Conservation (phyloP, 2,888 invertebrate species). For the Alentia gelatinosa region DNA sequence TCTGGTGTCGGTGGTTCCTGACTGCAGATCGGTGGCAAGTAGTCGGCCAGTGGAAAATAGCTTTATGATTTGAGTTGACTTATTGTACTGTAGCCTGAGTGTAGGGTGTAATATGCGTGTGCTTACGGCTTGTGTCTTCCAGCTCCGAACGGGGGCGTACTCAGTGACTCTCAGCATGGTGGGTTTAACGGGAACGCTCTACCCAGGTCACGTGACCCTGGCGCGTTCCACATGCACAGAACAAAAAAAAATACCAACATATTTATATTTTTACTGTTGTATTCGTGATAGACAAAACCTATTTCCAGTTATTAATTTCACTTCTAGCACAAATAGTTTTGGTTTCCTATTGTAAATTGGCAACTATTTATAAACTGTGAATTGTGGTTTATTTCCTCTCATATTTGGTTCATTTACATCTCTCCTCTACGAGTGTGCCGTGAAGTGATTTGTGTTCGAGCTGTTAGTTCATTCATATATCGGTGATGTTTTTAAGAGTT, state of each 20-base stretch:
- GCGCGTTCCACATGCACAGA: conserved; percentile 40
- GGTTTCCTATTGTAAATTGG: background rate
- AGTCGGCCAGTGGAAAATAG: too few species aligned
- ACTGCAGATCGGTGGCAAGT: too few species aligned
- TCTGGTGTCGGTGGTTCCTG: too few species aligned
- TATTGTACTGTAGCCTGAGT: too few species aligned
- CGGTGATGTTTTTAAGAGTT: too few species aligned
- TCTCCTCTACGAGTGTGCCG: too few species aligned
- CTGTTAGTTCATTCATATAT: too few species aligned
- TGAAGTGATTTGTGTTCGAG: too few species aligned
- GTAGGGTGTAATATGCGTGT: background rate
- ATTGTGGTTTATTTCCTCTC: too few species aligned
- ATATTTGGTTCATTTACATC: too few species aligned
- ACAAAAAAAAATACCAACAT: background rate
- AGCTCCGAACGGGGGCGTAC: background rate
- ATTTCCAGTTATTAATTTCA: background rate
- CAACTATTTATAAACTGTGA: too few species aligned
- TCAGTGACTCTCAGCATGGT: conserved; percentile 13
- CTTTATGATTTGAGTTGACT: too few species aligned
- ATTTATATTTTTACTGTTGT: background rate
- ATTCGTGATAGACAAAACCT: background rate
- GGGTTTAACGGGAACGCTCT: background rate
- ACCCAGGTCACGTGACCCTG: conserved; percentile 21
- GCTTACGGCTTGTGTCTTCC: conserved; percentile 22
- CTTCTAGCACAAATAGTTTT: background rate